Evolutionary conservation across 2,888 invertebrate species (phyloP), one percentile per base, ranked within the genome.

Genomic region (Cryptocheilus praepositus): DNA sequence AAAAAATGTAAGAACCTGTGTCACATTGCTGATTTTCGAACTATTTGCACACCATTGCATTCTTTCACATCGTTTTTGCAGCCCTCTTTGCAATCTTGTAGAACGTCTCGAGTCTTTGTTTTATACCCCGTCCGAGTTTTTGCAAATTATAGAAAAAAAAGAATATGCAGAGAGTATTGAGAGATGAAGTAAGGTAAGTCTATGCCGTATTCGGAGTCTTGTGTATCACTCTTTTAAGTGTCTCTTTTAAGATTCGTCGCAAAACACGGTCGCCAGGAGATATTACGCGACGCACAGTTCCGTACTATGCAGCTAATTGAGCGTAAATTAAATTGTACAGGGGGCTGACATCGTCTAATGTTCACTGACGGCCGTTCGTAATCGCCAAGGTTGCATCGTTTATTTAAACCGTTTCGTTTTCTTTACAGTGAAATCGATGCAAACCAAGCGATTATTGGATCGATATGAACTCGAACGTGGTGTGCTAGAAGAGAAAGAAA

Each of bases 351-450:
- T 36, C 36, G 36, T 36, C 36, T 36, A 36, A 36, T 36, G 8
- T 36, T 11, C 36, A 36, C 36, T 36, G 36, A 36, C 36, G 36
- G 36, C 36, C 36, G 36, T 36, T 7, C 7, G 36, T 11, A 36
- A 36, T 36, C 36, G 8, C 36, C 13, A 11, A 7, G 36, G 7
- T 7, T 11, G 36, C 36, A 36, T 36, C 36, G 36, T 11, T 11
- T 8, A 36, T 11, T 36, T 36, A 36, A 5, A 1, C 36, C 36
- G 36, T 36, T 36, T 11, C 36, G 13, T 61, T 69, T 66, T 44
- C 44, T 76, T 86, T 87, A 36, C 86, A 88, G 87, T 88, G 86
- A 88, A 85, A 84, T 78, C 81, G 76, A 81, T 81, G 65, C 65
- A 68, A 72, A 60, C 73, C 67, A 61, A 70, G 55, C 70, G 78